These are phyloP conservation scores for Natator depressus DNA, from an alignment of 2,113 vertebrate genomes.

Conservation along the genomic window DNA sequence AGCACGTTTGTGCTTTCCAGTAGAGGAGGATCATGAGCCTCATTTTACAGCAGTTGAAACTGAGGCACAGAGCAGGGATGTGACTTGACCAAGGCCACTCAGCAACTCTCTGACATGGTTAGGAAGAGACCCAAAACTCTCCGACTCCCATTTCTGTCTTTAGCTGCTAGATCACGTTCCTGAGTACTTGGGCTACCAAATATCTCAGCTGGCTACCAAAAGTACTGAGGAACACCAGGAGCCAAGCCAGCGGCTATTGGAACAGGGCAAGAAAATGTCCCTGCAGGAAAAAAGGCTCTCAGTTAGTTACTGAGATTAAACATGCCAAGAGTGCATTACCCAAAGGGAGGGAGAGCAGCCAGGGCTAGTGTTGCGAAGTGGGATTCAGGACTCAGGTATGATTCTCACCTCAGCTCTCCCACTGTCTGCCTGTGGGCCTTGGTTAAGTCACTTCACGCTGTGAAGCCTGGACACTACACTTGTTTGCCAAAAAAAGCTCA, in stretches of 20 bases:
- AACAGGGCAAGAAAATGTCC: accelerated
- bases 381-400: not conserved
- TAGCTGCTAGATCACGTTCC: not conserved
- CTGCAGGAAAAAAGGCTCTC: accelerated
- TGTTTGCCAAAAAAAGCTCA: not conserved
- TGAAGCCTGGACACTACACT: not conserved
- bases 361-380: not conserved
- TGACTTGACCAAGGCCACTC: not conserved
- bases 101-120: not conserved
- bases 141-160: not conserved
- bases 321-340: not conserved
- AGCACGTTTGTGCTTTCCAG: not conserved
- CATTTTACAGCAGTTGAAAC: not conserved
- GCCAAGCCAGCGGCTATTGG: not conserved
- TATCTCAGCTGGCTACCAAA: not conserved
- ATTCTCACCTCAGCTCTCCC: not conserved
- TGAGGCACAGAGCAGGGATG: not conserved
- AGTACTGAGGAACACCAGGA: not conserved
- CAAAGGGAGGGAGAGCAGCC: not conserved
- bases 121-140: not conserved
- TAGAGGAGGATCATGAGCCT: not conserved
- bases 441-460: not conserved
- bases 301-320: not conserved
- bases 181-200: not conserved
- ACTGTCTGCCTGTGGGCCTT: not conserved